Percentiles rank a stretch among this genome's conserved stretches.
phyloP scores from a whole-genome alignment of 2,888 invertebrate species.

The Embidobia sp. region DNA sequence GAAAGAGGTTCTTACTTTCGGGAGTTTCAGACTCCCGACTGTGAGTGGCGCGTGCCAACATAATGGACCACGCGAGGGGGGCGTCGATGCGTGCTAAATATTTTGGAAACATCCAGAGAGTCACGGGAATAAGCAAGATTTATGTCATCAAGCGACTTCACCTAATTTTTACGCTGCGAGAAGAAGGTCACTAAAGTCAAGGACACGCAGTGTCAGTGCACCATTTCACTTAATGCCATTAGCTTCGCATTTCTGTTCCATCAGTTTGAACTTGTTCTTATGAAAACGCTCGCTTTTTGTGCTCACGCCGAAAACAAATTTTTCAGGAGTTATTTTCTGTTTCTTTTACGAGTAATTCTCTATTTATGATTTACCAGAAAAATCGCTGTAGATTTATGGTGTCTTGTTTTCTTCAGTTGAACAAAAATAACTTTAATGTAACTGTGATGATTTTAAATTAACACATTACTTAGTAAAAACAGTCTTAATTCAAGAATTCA shows the following conservation, averaged over 20 bases:
- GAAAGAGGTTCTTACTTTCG: conserved; percentile 57
- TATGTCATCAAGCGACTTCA: conserved; percentile 49
- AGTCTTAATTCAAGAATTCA: too few species aligned
- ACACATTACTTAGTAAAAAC: too few species aligned
- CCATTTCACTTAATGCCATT: conserved; percentile 28
- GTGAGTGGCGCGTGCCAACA: conserved; percentile 70
- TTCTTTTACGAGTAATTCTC: too few species aligned
- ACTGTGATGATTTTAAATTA: too few species aligned
- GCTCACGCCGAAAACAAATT: too few species aligned
- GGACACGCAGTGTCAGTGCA: conserved; percentile 29
- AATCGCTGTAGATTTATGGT: too few species aligned
- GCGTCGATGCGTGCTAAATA: conserved; percentile 71
- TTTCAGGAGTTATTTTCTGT: too few species aligned
- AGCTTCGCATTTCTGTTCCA: conserved; percentile 29
- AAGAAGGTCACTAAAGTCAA: conserved; percentile 42
- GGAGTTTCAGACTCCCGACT: conserved; percentile 41
- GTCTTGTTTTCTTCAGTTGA: too few species aligned
- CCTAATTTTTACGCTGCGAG: conserved; percentile 26
- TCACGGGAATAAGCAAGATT: conserved; percentile 45
- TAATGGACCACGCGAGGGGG: conserved; percentile 63
- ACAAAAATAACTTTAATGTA: too few species aligned
- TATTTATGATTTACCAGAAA: too few species aligned
- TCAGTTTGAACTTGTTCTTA: neutral
- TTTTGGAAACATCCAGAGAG: conserved; percentile 76
- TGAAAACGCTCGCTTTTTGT: too few species aligned